Evolutionary conservation across 2,797 vertebrate species (phyloP), one percentile per base, ranked within the genome.

Genomic region (Sebastes nivosus): DNA sequence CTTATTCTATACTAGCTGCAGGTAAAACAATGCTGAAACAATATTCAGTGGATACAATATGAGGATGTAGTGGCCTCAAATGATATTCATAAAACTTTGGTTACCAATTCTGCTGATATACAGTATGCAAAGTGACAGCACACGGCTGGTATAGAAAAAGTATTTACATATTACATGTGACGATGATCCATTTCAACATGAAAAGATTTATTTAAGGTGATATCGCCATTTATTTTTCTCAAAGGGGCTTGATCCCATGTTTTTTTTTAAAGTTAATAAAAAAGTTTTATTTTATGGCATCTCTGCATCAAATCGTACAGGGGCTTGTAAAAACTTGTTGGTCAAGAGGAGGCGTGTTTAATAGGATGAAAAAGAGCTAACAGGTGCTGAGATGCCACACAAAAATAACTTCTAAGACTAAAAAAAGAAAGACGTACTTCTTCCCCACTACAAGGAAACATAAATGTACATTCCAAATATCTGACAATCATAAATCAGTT

Each of bases 51-150:
- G 84, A 66, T 52, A 89, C 75, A 55, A 80, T 50, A 25, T 70
- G 82, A 90, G 75, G 77, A 81, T 84, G 89, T 18, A 60, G 88
- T 88, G 89, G 87, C 90, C 88, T 93, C 83, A 84, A 88, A 94
- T 86, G 87, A 90, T 88, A 74, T 79, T 94, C 93, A 89, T 69
- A 93, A 92, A 95, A 95, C 95, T 96, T 96, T 96, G 95, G 96
- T 96, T 95, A 96, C 92, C 93, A 88, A 93, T 92, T 94, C 87
- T 90, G 91, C 93, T 94, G 89, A 94, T 90, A 93, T 91, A 94
- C 93, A 91, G 70, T 92, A 94, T 94, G 93, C 92, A 91, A 93
- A 91, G 88, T 94, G 94, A 91, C 93, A 92, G 91, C 93, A 87
- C 89, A 36, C 3, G 69, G 89, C 93, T 92, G 90, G 76, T 84